Conservation (phyloP, 2,888 invertebrate genomes). For the Machimus rusticus region DNA sequence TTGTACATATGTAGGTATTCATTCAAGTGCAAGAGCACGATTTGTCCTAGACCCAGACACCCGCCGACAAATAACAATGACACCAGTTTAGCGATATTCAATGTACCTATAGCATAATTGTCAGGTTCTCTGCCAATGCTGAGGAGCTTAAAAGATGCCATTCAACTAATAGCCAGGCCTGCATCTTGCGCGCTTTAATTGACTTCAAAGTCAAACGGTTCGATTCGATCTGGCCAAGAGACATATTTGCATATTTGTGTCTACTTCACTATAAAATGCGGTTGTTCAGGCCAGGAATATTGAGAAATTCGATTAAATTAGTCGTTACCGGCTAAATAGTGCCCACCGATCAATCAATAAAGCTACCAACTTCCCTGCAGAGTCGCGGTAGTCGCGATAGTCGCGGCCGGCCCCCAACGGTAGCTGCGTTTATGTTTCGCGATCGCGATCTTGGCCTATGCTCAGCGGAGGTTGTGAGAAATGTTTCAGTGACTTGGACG, state of each 20-base stretch:
- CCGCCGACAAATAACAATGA: not conserved
- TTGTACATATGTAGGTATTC: not conserved
- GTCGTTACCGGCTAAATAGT: not conserved
- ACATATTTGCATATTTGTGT: not conserved
- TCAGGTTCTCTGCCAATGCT: not conserved
- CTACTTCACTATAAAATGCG: not conserved
- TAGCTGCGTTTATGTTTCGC: not conserved
- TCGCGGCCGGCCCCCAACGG: not conserved
- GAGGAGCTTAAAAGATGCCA: not conserved
- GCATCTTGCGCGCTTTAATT: not conserved
- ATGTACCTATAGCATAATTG: not conserved
- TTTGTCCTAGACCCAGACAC: not conserved
- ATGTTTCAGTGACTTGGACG: not conserved
- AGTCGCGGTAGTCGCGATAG: not conserved
- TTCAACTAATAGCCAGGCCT: not conserved
- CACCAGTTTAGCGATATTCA: not conserved
- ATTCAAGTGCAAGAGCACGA: not conserved
- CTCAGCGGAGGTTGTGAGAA: not conserved
- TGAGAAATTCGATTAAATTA: conserved; percentile 15
- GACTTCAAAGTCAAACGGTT: not conserved
- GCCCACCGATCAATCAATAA: not conserved
- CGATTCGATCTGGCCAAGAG: not conserved
- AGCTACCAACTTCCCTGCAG: not conserved
- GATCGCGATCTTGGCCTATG: not conserved
- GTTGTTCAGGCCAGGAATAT: not conserved